Percentiles rank a stretch among this genome's conserved stretches.
phyloP scores from a whole-genome alignment of 2,113 vertebrate species.

The Garra rufa region DNA sequence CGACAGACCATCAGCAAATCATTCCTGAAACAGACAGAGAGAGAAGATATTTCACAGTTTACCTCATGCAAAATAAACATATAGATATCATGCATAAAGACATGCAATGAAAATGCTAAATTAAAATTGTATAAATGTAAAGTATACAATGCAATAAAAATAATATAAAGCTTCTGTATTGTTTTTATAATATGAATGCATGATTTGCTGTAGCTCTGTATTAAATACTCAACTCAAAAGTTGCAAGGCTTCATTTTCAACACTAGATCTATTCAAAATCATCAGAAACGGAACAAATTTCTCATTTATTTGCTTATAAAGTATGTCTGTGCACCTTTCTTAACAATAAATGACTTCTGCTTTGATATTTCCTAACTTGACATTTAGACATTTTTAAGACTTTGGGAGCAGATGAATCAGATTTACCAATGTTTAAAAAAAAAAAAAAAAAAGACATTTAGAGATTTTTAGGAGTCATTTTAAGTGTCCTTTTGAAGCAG shows the following conservation, averaged over 20 bases:
- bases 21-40: slow-evolving; percentile 70
- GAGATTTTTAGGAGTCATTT: neutral
- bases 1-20: slow-evolving; percentile 85
- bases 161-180: neutral
- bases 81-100: neutral
- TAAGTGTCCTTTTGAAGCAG: neutral
- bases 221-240: too few relatives aligned
- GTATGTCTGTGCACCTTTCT: neutral
- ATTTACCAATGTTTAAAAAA: too few relatives aligned
- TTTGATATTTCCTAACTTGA: too few relatives aligned
- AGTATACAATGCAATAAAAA: too few relatives aligned
- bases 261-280: neutral
- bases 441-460: too few relatives aligned
- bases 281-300: neutral
- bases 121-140: too few relatives aligned
- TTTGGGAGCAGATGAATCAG: too few relatives aligned
- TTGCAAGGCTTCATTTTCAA: too few relatives aligned
- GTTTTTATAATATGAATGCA: neutral
- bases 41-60: too few relatives aligned
- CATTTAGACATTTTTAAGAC: neutral
- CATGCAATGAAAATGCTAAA: too few relatives aligned
- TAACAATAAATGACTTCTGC: too few relatives aligned
- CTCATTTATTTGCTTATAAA: neutral
- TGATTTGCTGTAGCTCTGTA: neutral
- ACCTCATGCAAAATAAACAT: too few relatives aligned